These are phyloP conservation scores for Leptocoma aspasia DNA, from an alignment of 2,113 vertebrate species.

Conservation along the genomic window DNA sequence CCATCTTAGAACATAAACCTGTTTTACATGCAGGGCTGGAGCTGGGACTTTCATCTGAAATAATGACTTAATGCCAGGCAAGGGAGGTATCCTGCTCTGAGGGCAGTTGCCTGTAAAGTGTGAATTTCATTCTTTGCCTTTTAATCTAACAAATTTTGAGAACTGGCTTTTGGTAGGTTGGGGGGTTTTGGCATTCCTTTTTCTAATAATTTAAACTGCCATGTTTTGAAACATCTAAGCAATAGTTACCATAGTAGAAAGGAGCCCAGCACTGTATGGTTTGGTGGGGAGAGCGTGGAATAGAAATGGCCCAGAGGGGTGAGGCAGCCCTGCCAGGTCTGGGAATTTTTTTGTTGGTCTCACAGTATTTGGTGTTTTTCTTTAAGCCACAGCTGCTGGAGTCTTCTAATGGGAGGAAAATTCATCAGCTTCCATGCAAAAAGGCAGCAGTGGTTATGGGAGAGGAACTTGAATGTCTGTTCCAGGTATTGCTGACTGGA, in stretches of 20 bases:
- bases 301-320: not conserved
- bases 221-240: not conserved
- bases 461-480: not conserved
- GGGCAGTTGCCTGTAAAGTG: not conserved
- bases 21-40: not conserved
- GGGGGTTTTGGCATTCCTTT: fast-evolving
- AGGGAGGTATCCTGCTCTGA: not conserved
- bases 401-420: not conserved
- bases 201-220: not conserved
- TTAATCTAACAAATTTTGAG: not conserved
- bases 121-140: not conserved
- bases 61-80: not conserved
- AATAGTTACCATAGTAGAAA: not conserved
- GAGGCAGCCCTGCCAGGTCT: not conserved
- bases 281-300: not conserved
- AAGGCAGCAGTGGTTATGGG: not conserved
- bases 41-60: not conserved
- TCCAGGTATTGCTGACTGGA: not conserved
- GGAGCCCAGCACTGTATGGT: not conserved
- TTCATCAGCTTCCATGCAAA: not conserved
- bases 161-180: not conserved
- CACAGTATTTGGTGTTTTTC: not conserved
- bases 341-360: not conserved
- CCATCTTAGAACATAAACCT: not conserved
- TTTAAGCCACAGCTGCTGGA: not conserved